Base-by-base conservation (phyloP, 1,140 invertebrate species). In the Steinernema khuongi region DNA sequence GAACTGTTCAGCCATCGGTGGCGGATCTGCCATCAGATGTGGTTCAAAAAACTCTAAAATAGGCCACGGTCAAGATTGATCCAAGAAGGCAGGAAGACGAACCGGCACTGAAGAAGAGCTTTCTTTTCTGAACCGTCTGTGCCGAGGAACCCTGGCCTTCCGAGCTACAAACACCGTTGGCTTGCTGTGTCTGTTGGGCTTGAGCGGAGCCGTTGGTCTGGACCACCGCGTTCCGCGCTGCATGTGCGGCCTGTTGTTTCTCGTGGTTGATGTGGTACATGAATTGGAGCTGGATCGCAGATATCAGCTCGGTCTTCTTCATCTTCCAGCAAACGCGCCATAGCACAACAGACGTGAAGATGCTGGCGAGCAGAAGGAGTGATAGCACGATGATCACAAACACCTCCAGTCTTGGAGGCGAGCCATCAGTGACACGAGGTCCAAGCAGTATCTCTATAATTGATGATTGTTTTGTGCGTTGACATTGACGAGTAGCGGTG, bases 41-140 rank as follows among this genome's bases (percentile, higher is more conserved):
- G 73, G 73, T 36, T 81, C 80, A 44, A 81, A 81, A 33, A 82
- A 81, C 71, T 81, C 80, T 83, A 60, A 79, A 83, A 79, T 19
- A 22, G 30, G 29, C 14, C 14, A 32, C 29, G 41, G 22, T 41
- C 73, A 30, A 41, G n/a, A 74, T 74, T 72, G 29, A 30, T 50
- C 60, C 70, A 14, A 74, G 19, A 72, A 41, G 1, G 30, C 14
- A 26, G 78, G 7, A 7, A 31, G 41, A 31, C 32, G 29, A 32
- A 80, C 79, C 79, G 29, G 79, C 74, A 73, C 79, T 81, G 68
- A 80, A 80, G 70, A 80, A 80, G 41, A 80, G 78, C 31, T 80
- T 80, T 50, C 79, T 36, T 44, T 80, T 78, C 1, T 68, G 31
- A 36, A 78, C 66, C 22, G 76, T 22, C 14, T 43, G 44, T n/a